Evolutionary conservation across 2,797 vertebrate species (phyloP).

Genomic region (Hippocampus kuda): DNA sequence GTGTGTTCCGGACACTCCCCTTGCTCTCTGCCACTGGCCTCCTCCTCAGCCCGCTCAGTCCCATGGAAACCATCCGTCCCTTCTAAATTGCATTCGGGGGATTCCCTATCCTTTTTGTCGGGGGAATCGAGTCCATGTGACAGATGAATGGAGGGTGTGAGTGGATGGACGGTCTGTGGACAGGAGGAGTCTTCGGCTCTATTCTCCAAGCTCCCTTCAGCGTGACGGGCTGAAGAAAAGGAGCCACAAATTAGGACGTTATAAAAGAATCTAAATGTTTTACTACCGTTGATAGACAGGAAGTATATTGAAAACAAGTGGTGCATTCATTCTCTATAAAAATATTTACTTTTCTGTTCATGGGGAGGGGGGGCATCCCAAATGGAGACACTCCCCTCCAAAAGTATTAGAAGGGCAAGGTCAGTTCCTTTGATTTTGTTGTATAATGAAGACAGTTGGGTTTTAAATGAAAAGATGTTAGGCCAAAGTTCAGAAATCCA

Average conservation of each 20-base stretch:
- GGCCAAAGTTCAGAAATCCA: too few relatives aligned
- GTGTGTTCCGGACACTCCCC: slow-evolving; percentile 28
- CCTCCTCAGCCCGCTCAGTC: slow-evolving; percentile 41
- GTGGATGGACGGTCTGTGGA: slow-evolving; percentile 40
- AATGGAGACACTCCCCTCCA: too few relatives aligned
- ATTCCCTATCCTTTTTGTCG: slow-evolving; percentile 44
- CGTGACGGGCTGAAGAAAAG: slow-evolving; percentile 35
- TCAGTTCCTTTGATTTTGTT: too few relatives aligned
- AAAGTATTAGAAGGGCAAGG: too few relatives aligned
- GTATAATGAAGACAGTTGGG: too few relatives aligned
- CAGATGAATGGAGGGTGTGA: slow-evolving; percentile 47
- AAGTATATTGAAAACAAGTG: not conserved
- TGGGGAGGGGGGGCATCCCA: too few relatives aligned
- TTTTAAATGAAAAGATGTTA: too few relatives aligned
- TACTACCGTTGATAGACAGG: not conserved
- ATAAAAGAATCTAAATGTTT: not conserved
- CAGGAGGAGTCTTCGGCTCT: slow-evolving; percentile 27
- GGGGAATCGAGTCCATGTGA: slow-evolving; percentile 43
- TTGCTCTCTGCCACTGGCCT: slow-evolving; percentile 15
- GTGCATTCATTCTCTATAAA: not conserved
- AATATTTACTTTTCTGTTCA: not conserved
- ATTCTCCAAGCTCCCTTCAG: slow-evolving; percentile 23
- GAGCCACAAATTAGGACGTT: not conserved
- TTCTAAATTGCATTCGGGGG: slow-evolving; percentile 33
- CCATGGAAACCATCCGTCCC: slow-evolving; percentile 42